Evolutionary conservation across 2,888 invertebrate species (phyloP).

Genomic region (Platycheirus rosarum): DNA sequence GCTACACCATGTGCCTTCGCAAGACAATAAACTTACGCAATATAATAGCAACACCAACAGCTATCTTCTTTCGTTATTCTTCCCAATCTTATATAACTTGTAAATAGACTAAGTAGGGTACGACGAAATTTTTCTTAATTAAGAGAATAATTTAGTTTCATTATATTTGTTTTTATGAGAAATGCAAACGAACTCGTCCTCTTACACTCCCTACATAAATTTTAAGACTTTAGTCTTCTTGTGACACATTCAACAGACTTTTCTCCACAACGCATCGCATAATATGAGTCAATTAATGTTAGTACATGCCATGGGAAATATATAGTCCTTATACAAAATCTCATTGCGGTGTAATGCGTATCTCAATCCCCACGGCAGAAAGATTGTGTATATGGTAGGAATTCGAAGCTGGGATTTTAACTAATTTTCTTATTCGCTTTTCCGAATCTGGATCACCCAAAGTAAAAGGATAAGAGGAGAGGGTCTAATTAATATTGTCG

Average conservation of each 20-base stretch:
- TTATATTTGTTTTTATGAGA: no score
- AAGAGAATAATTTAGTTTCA: no score
- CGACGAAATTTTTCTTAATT: no score
- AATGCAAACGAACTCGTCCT: no score
- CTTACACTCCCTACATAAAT: no score
- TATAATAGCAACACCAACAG: no score
- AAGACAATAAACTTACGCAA: no score
- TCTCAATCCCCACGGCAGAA: background rate
- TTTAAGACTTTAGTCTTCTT: background rate
- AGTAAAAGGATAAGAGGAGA: background rate
- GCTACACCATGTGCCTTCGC: no score
- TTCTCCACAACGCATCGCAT: slow-evolving; percentile 1
- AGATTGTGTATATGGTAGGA: slow-evolving; percentile 1
- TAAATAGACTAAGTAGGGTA: no score
- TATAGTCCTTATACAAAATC: background rate
- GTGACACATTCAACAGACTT: background rate
- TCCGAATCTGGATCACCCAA: background rate
- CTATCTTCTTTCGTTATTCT: no score
- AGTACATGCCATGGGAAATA: slow-evolving; percentile 27
- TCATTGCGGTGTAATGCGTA: background rate
- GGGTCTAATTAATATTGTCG: slow-evolving; percentile 1
- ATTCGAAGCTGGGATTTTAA: slow-evolving; percentile 39
- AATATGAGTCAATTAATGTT: slow-evolving; percentile 42
- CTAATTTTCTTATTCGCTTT: background rate
- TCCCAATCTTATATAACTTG: no score